phyloP scores from a whole-genome alignment of 1,140 invertebrate species.

The Sitobion miscanthi region DNA sequence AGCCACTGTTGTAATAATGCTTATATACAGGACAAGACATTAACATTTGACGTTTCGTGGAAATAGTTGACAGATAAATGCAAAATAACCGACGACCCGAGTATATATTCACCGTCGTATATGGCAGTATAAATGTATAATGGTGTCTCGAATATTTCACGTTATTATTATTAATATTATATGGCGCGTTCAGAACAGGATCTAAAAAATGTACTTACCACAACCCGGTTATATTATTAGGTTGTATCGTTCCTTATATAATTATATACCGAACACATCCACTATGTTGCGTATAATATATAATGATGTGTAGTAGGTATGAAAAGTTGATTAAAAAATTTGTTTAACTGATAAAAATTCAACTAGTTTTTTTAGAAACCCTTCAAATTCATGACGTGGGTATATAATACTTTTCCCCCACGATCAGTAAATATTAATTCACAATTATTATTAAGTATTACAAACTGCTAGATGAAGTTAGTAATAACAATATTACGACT shows the following conservation, averaged over 20 bases:
- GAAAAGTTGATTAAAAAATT: not conserved
- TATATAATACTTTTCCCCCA: not conserved
- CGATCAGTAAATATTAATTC: not conserved
- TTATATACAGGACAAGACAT: not conserved
- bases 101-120: not conserved
- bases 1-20: not conserved
- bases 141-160: not conserved
- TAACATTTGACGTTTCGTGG: not conserved
- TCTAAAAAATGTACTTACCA: constrained; percentile 3
- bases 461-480: not conserved
- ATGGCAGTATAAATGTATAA: not conserved
- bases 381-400: not conserved
- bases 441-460: not conserved
- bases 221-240: not conserved
- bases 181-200: not conserved
- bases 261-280: not conserved
- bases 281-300: not conserved
- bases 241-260: not conserved
- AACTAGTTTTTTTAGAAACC: not conserved
- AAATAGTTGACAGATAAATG: not conserved
- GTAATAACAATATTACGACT: not conserved
- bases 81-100: not conserved
- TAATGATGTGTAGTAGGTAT: not conserved
- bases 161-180: constrained; percentile 8
- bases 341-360: not conserved